Conservation (phyloP, 2,888 invertebrate species). For the Drosophila robusta region DNA sequence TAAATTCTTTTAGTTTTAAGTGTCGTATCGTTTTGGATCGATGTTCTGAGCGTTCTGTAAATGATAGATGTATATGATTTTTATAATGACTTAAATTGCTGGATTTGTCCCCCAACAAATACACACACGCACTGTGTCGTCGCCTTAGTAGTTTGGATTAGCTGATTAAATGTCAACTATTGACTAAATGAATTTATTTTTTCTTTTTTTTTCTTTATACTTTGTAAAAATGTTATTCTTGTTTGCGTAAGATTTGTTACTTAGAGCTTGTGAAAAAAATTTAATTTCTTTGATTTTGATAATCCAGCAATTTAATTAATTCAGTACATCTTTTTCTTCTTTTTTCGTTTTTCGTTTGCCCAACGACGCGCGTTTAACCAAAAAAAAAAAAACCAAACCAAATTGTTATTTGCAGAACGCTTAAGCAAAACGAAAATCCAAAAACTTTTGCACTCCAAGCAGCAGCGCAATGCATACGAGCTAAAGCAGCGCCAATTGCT, state of each 20-base stretch:
- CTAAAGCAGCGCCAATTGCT: conserved; percentile 36
- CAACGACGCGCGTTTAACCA: conserved; percentile 57
- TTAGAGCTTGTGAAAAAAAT: conserved; percentile 47
- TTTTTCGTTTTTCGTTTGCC: conserved; percentile 76
- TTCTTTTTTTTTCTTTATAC: conserved; percentile 19
- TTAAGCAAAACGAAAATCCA: conserved; percentile 82
- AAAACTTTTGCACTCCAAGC: conserved; percentile 78
- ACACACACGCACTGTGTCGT: conserved; percentile 65
- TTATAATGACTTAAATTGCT: conserved; percentile 69
- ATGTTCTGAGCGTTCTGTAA: conserved; percentile 60
- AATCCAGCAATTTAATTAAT: conserved; percentile 84
- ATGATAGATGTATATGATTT: conserved; percentile 46
- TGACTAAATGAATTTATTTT: not conserved
- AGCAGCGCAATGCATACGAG: conserved; percentile 74
- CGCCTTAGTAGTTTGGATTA: conserved; percentile 56
- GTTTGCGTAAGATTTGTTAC: conserved; percentile 24
- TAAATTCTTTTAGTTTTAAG: conserved; percentile 37
- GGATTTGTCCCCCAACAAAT: conserved; percentile 57
- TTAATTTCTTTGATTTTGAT: conserved; percentile 56
- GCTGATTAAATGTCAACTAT: conserved; percentile 2
- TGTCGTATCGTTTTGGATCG: conserved; percentile 33
- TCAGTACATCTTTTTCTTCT: conserved; percentile 70
- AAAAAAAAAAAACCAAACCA: conserved; percentile 18
- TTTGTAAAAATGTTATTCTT: conserved; percentile 15
- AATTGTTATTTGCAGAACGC: conserved; percentile 83